phyloP scores from a whole-genome alignment of 2,888 invertebrate species.

The Drosophila anceps region DNA sequence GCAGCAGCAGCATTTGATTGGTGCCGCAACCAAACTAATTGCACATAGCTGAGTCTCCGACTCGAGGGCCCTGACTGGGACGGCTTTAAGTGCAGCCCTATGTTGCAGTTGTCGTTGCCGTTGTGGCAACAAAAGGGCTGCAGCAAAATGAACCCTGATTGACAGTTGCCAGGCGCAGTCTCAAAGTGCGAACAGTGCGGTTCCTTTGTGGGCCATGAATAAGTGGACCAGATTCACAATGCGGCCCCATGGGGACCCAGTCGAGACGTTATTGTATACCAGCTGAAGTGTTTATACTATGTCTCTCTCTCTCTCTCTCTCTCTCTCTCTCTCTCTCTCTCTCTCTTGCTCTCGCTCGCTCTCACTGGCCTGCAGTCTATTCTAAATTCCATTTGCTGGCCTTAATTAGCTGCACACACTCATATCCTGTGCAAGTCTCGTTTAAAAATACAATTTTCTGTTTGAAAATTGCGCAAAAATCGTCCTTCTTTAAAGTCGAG shows the following conservation, averaged over 20 bases:
- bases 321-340: background rate
- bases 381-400: constrained; percentile 31
- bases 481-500: background rate
- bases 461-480: constrained; percentile 7
- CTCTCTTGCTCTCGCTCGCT: background rate
- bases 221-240: constrained; percentile 11
- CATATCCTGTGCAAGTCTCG: background rate
- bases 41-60: constrained; percentile 32
- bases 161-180: constrained; percentile 29
- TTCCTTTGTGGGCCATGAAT: constrained; percentile 29
- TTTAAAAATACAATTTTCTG: constrained; percentile 4
- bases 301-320: background rate
- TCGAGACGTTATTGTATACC: constrained; percentile 4
- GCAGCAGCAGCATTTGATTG: constrained; percentile 48
- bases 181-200: constrained; percentile 16
- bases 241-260: background rate
- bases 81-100: constrained; percentile 6
- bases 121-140: constrained; percentile 32
- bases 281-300: constrained; percentile 3
- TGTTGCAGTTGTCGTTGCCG: constrained; percentile 2
- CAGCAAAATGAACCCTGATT: constrained; percentile 51
- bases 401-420: constrained; percentile 20
- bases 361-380: background rate
- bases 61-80: constrained; percentile 8
- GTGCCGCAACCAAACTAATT: constrained; percentile 50